Conservation (phyloP, 2,888 invertebrate genomes). For the Ecdyonurus torrentis region DNA sequence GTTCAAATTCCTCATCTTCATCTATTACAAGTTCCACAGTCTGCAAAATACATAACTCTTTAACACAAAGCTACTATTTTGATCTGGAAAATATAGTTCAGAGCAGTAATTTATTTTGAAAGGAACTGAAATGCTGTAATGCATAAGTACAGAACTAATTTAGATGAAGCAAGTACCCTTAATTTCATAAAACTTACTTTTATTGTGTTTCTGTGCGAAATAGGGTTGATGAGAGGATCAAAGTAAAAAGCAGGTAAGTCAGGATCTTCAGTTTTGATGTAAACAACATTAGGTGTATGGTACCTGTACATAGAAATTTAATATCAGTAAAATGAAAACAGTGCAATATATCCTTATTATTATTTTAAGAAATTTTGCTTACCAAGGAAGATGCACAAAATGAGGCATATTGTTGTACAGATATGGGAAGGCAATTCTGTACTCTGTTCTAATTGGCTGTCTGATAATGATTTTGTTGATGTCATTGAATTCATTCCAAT, state of each 20-base stretch:
- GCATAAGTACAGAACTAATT: background rate
- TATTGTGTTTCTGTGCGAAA: conserved; percentile 81
- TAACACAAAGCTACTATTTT: background rate
- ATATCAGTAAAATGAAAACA: background rate
- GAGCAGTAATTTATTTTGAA: background rate
- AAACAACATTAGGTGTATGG: conserved; percentile 97
- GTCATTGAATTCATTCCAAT: conserved; percentile 99
- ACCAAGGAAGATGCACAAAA: conserved; percentile 97
- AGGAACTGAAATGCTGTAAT: background rate
- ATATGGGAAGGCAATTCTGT: conserved; percentile 98
- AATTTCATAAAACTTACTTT: conserved; percentile 33
- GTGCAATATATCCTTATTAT: background rate
- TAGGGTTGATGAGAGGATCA: conserved; percentile 98
- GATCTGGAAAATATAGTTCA: background rate
- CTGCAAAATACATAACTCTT: conserved; percentile 18
- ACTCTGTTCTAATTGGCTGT: conserved; percentile 96
- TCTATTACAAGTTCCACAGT: conserved; percentile 74
- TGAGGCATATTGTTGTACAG: conserved; percentile 98
- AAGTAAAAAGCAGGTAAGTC: conserved; percentile 99
- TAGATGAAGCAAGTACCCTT: background rate
- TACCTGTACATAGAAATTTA: conserved; percentile 49
- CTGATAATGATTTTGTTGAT: conserved; percentile 99
- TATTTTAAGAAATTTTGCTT: conserved; percentile 26
- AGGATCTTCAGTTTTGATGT: conserved; percentile 99
- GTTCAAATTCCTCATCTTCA: conserved; percentile 84